Base-by-base conservation (phyloP, 2,888 invertebrate species). In the Lepidonotus clava region DNA sequence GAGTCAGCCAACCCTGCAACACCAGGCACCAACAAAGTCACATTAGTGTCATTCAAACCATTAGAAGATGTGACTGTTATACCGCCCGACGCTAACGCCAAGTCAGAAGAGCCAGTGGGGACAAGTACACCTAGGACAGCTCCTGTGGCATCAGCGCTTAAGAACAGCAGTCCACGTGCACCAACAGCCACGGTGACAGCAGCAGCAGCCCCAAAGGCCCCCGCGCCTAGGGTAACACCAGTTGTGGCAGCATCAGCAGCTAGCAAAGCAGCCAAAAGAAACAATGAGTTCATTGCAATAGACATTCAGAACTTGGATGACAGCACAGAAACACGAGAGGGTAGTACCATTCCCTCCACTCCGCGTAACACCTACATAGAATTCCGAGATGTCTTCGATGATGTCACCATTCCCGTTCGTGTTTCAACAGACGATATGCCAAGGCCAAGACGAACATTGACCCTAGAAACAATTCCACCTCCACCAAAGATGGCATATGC, bases 261-360 rank as follows among this genome's bases (percentile, higher is more conserved):
- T 14, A 5, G 38, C 1, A 18, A 46, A 46, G 46, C 8, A 34
- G 71, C 71, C 38, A 71, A 71, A 34, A 18, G 80, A 34, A 80
- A 80, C 21, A 41, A 46, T n/a, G 80, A 80, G 18, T 80, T 80
- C 28, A 80, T 80, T 8, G 46, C 80, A 8, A 80, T 80, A 28
- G 80, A 80, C 51, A 80, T 80, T 32, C 80, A 80, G 80, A 80
- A 80, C 24, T 28, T 80, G 32, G 80, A 80, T 46, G 46, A 46
- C 32, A 46, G 80, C 21, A n/a, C n/a, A 21, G 80, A 41, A 21
- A 80, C 41, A 14, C 5, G 46, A 6, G 32, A 46, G 24, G 46
- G 32, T 0, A 80, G 46, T 24, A 46, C 46, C 28, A 80, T 80
- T 1, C 80, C 80, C 24, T 41, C 80, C 28, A 46, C 46, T 24